phyloP scores from a whole-genome alignment of 2,888 invertebrate species.

The Lepidocyrtoides sp. region DNA sequence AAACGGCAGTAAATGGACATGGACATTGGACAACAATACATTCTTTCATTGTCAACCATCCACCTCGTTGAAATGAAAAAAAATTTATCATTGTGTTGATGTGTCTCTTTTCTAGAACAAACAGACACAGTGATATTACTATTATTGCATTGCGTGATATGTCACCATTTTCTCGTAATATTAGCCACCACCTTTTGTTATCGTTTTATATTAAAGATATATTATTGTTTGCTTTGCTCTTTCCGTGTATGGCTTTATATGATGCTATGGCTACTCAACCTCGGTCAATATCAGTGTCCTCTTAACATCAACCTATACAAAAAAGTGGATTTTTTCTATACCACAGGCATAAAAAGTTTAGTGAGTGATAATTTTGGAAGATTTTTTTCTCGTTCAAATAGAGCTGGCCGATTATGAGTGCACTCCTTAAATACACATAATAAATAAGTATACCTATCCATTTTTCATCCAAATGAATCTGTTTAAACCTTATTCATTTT shows the following conservation, averaged over 20 bases:
- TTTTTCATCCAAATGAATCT: too few relatives aligned
- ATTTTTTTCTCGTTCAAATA: too few relatives aligned
- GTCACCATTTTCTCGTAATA: conserved; percentile 73
- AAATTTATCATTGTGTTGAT: conserved; percentile 46
- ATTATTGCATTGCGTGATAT: conserved; percentile 70
- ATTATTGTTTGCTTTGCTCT: conserved; percentile 14
- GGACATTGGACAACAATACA: conserved; percentile 45
- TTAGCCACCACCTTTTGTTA: conserved; percentile 60
- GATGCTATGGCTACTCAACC: conserved; percentile 75
- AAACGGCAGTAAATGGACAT: not conserved
- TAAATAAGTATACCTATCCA: too few relatives aligned
- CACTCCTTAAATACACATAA: too few relatives aligned
- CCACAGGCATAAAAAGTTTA: too few relatives aligned
- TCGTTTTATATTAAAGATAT: conserved; percentile 38
- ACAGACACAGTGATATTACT: not conserved
- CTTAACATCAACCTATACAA: not conserved
- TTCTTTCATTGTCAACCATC: conserved; percentile 37
- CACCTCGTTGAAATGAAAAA: conserved; percentile 58
- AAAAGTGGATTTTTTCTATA: too few relatives aligned
- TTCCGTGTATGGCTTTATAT: conserved; percentile 4
- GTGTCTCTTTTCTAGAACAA: conserved; percentile 26
- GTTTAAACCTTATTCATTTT: too few relatives aligned
- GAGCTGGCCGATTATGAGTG: too few relatives aligned
- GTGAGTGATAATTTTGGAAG: too few relatives aligned
- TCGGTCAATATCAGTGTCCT: conserved; percentile 19